phyloP scores from a whole-genome alignment of 2,797 vertebrate genomes.

The Falco naumanni region DNA sequence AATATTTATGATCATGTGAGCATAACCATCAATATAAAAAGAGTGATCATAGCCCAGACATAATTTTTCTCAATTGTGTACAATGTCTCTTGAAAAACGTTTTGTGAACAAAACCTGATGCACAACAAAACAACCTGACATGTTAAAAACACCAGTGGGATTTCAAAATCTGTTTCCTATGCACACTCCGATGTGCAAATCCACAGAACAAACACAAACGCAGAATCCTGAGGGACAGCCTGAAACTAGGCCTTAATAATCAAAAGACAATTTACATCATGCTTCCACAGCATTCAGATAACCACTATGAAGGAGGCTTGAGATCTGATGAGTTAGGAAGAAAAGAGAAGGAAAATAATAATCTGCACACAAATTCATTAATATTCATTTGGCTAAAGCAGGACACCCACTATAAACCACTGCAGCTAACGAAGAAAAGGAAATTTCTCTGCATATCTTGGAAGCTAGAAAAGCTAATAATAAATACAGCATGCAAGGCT shows the following conservation, averaged over 20 bases:
- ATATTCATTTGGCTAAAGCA: slow-evolving; percentile 83
- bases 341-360: slow-evolving; percentile 54
- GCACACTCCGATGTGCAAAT: slow-evolving; percentile 84
- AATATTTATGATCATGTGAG: slow-evolving; percentile 85
- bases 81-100: slow-evolving; percentile 68
- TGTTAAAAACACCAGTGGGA: slow-evolving; percentile 75
- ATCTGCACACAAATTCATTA: slow-evolving; percentile 79
- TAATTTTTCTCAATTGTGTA: slow-evolving; percentile 77
- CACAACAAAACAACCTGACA: slow-evolving; percentile 73
- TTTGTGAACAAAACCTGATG: slow-evolving; percentile 75
- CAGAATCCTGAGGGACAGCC: slow-evolving; percentile 82
- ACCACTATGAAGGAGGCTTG: slow-evolving; percentile 74
- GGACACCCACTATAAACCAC: slow-evolving; percentile 78
- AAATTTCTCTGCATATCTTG: slow-evolving; percentile 80
- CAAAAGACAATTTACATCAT: slow-evolving; percentile 85
- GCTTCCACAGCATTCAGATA: slow-evolving; percentile 78
- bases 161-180: slow-evolving; percentile 75
- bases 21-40: slow-evolving; percentile 82
- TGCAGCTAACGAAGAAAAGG: slow-evolving; percentile 79
- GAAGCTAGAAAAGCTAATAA: slow-evolving; percentile 82
- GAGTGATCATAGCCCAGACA: slow-evolving; percentile 77
- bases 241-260: slow-evolving; percentile 87
- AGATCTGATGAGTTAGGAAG: slow-evolving; percentile 78
- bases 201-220: slow-evolving; percentile 78
- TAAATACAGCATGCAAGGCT: slow-evolving; percentile 86